phyloP scores from a whole-genome alignment of 92 coral and sea anemone genomes.

The Palythoa heliodiscus region DNA sequence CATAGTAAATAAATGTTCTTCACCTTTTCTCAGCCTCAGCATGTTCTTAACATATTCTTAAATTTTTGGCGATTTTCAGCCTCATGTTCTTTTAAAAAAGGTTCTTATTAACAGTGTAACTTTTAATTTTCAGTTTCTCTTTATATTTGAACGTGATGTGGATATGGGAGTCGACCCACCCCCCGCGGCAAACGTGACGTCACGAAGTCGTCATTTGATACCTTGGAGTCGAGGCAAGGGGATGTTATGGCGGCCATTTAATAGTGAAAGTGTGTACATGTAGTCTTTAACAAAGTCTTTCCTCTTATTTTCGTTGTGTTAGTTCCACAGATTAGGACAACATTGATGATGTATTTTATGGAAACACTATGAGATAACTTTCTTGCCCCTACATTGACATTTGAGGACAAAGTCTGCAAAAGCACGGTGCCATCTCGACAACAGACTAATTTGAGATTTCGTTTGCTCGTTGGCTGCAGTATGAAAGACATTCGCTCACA shows the following conservation, averaged over 20 bases:
- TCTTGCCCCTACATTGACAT: background rate
- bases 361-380: background rate
- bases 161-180: background rate
- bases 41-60: no score
- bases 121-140: no score
- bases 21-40: no score
- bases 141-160: no score
- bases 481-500: constrained; percentile 4
- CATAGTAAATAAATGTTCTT: no score
- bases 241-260: constrained; percentile 24
- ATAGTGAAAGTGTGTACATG: background rate
- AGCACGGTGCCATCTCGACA: background rate
- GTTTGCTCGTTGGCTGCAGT: background rate
- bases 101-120: no score
- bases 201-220: constrained; percentile 13
- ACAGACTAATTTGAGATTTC: background rate
- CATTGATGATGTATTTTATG: background rate
- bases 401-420: background rate
- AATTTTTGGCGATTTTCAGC: no score
- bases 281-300: background rate
- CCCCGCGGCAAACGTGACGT: constrained; percentile 6
- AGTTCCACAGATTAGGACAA: background rate
- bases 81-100: no score
- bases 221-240: constrained; percentile 9
- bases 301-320: background rate